Evolutionary conservation across 1,140 invertebrate species (phyloP).

Genomic region (Drosophila obscura): DNA sequence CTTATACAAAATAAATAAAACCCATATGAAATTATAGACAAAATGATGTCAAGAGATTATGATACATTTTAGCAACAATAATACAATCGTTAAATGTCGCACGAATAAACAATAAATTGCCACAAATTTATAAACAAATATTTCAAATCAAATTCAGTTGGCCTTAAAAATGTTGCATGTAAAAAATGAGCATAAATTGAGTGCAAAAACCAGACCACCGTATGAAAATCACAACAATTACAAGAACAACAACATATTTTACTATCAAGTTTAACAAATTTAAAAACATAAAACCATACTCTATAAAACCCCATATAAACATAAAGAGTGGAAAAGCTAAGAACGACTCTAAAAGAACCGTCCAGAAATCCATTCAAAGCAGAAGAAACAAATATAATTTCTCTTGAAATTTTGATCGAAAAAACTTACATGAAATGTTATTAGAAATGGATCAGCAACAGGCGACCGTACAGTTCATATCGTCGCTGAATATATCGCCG

Average conservation of each 20-base stretch:
- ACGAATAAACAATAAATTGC: slow-evolving; percentile 7
- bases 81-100: slow-evolving; percentile 1
- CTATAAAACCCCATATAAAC: slow-evolving; percentile 12
- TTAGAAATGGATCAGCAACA: slow-evolving; percentile 92
- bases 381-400: slow-evolving; percentile 17
- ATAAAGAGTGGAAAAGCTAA: slow-evolving; percentile 15
- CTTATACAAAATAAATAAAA: slow-evolving; percentile 16
- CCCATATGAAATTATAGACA: slow-evolving; percentile 3
- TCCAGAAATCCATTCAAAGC: slow-evolving; percentile 37
- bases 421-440: slow-evolving; percentile 87
- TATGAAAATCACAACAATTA: slow-evolving; percentile 38
- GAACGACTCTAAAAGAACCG: slow-evolving; percentile 39
- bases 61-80: slow-evolving; percentile 29
- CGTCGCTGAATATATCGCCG: slow-evolving; percentile 93
- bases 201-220: slow-evolving; percentile 72
- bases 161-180: slow-evolving; percentile 63
- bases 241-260: slow-evolving; percentile 29
- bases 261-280: slow-evolving; percentile 32
- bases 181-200: slow-evolving; percentile 55
- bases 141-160: slow-evolving; percentile 17
- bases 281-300: neutral
- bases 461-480: slow-evolving; percentile 90
- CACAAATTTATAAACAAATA: slow-evolving; percentile 21
- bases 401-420: slow-evolving; percentile 12
- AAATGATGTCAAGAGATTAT: slow-evolving; percentile 35